Evolutionary conservation across 2,113 vertebrate species (phyloP), one percentile per base, ranked within the genome.

Genomic region (Lepisosteus oculatus): DNA sequence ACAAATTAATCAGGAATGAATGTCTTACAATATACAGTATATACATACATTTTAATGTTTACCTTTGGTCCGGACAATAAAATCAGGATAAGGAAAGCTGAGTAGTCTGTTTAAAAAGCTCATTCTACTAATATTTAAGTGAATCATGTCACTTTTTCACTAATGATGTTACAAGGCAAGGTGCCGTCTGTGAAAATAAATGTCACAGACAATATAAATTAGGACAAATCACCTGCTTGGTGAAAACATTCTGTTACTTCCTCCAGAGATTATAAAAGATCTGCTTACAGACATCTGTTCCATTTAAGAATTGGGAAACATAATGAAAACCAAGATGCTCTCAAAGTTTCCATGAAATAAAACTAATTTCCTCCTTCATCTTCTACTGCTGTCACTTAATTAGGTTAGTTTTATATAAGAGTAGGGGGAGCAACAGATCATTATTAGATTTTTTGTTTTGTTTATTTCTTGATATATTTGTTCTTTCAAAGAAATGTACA

Each of bases 221-320:
- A 81, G 72, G 75, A 84, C 76, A 82, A 72, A 85, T 74, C 57
- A 70, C 80, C 67, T 72, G 73, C 64, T 57, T 41, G 70, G 54
- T 57, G 61, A 76, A 75, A 47, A 68, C 63, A 73, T 68, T 71
- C 71, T 8, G 68, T 73, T 72, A 74, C 72, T 70, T 62, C 79
- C 69, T 69, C 69, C 43, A 44, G 77, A 74, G 78, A 79, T 68
- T 76, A 74, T 73, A 80, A 77, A 72, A 77, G 70, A 75, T 75
- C 75, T 74, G 70, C 74, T 79, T 71, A 29, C 72, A 80, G 77
- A 77, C 82, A 84, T 80, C 80, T 82, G 75, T 62, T 76, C 82
- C 76, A 84, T 82, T 77, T 82, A 77, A 72, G 80, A 78, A 80
- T 80, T 80, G 77, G 74, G 76, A 80, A 84, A 82, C 72, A 68